Base-by-base conservation (phyloP, 2,888 invertebrate genomes). In the Siphlonurus alternatus region DNA sequence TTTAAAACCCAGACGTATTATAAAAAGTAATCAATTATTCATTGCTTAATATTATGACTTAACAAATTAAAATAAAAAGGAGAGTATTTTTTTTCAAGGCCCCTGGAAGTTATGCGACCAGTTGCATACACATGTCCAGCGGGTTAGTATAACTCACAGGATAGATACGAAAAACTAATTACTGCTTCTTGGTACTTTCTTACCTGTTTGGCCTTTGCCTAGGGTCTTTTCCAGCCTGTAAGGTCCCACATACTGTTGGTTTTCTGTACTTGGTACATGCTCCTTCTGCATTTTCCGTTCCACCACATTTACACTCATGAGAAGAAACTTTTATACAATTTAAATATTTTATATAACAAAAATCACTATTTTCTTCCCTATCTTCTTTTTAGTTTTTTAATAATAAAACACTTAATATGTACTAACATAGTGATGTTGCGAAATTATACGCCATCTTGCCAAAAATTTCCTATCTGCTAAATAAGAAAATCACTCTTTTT, bases 151-250 rank as follows among this genome's bases (percentile, higher is more conserved):
- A 38, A 38, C 38, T 38, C 15, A 10, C 15, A 38, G 38, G 38
- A 38, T 38, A 38, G 15, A 38, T 38, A 10, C 5, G 5, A 38
- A 38, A 10, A 38, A 5, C 38, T 38, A 38, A 38, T 38, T 38
- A 38, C 5, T 38, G 15, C 5, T 10, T 10, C 15, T 38, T 10
- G 15, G 15, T 38, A 38, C 15, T 38, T 56, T 56, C 80, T 80
- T 80, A 98, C 98, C 99, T 77, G 99, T 99, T 80, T 99, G 99
- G 69, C 99, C 99, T 78, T 99, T 99, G 72, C 99, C 99, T 69
- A 99, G 84, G 64, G 99, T 99, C 79, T 98, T 99, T 79, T 99
- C 99, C 78, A 99, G 83, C 76, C 97, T 83, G 81, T 97, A 99
- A 66, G 99, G 98, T 71, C 99, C 99, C 73, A 99, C 98, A 81